phyloP scores from a whole-genome alignment of 2,888 invertebrate genomes.

The Gymnosoma rotundatum region DNA sequence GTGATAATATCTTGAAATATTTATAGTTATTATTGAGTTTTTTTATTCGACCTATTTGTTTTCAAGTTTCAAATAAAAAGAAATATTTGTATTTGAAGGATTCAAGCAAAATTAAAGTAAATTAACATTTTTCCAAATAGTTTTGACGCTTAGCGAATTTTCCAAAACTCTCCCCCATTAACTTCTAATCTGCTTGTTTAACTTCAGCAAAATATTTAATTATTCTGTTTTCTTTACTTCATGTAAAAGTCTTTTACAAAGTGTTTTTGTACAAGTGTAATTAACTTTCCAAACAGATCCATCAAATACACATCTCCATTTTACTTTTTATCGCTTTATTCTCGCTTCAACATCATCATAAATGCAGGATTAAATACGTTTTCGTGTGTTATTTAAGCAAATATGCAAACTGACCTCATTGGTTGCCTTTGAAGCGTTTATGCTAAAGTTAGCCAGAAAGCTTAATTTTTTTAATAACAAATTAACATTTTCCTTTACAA shows the following conservation, averaged over 20 bases:
- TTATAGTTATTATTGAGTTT: no score
- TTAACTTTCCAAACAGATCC: not conserved
- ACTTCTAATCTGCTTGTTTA: constrained; percentile 2
- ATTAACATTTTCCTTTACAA: constrained; percentile 6
- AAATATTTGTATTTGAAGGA: no score
- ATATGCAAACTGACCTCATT: constrained; percentile 48
- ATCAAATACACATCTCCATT: not conserved
- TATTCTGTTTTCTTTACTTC: not conserved
- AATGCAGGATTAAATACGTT: not conserved
- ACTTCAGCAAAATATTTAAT: not conserved
- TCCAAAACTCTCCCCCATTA: not conserved
- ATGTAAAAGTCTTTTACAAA: not conserved
- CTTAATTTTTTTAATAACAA: constrained; percentile 1
- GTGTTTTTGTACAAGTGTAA: no score
- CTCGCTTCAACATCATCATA: not conserved
- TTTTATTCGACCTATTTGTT: no score
- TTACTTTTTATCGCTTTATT: not conserved
- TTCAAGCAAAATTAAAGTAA: no score
- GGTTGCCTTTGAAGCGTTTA: constrained; percentile 36
- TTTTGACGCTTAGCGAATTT: not conserved
- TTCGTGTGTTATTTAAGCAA: constrained; percentile 32
- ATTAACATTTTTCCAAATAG: no score
- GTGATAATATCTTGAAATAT: no score
- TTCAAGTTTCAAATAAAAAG: no score
- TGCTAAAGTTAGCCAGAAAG: not conserved